phyloP scores from a whole-genome alignment of 2,113 vertebrate species.

The Gobio gobio region DNA sequence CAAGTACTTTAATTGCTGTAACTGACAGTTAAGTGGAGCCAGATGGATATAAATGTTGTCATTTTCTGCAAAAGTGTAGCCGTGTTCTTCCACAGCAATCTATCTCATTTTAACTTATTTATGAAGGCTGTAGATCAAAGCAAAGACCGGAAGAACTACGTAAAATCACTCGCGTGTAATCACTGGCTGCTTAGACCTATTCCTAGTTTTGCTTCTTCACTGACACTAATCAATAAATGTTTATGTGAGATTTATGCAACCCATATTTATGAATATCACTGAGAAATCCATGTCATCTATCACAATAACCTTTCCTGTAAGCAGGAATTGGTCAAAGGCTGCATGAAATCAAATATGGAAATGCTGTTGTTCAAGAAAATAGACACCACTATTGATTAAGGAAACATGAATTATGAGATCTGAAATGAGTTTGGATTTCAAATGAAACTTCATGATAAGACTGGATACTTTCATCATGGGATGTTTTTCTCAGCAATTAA shows the following conservation, averaged over 20 bases:
- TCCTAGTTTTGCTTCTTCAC: not conserved
- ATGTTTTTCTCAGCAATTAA: no score
- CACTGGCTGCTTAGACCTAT: not conserved
- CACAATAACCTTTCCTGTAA: conserved; percentile 65
- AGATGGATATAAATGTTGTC: conserved; percentile 11
- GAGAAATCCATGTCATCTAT: conserved; percentile 55
- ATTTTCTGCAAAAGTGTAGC: not conserved
- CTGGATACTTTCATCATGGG: no score
- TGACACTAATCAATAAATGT: conserved; percentile 52
- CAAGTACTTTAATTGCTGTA: conserved; percentile 14
- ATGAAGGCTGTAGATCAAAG: conserved; percentile 1
- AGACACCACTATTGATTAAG: not conserved
- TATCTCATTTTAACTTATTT: not conserved
- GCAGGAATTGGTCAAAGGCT: conserved; percentile 51
- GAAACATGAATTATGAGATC: not conserved
- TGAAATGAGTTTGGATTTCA: not conserved
- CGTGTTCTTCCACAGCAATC: not conserved
- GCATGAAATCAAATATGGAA: conserved; percentile 63
- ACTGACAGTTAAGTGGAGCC: not conserved
- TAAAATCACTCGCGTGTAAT: not conserved
- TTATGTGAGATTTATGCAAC: conserved; percentile 38
- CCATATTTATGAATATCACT: conserved; percentile 51
- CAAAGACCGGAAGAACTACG: not conserved
- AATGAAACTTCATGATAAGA: not conserved
- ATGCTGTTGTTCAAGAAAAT: conserved; percentile 46